phyloP scores from a whole-genome alignment of 2,888 invertebrate genomes.

The Calliopum simillimum region DNA sequence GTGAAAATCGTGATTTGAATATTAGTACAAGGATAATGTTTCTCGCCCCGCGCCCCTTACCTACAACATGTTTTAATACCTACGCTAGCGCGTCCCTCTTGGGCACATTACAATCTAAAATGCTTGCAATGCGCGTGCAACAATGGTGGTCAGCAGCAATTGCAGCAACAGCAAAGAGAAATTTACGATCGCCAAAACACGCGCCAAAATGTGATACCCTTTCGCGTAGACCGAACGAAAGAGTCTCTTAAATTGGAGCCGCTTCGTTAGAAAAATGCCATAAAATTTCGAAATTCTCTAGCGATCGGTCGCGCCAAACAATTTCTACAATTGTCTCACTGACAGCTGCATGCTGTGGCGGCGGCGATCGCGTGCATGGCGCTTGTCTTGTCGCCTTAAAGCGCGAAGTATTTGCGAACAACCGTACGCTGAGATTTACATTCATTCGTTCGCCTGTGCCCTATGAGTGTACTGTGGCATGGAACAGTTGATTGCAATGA shows the following conservation, averaged over 20 bases:
- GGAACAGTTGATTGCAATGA: slow-evolving; percentile 10
- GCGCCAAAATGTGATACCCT: slow-evolving; percentile 17
- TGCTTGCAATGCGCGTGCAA: slow-evolving; percentile 3
- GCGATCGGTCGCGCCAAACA: slow-evolving; percentile 4
- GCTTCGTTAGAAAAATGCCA: slow-evolving; percentile 2
- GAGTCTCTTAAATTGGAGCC: slow-evolving; percentile 4
- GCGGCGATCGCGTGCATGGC: slow-evolving; percentile 27
- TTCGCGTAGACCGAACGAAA: neutral
- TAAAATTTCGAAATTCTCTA: slow-evolving; percentile 8
- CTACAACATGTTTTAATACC: slow-evolving; percentile 1
- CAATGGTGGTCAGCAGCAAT: slow-evolving; percentile 14
- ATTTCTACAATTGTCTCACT: slow-evolving; percentile 27
- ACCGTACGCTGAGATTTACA: neutral
- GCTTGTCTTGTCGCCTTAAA: slow-evolving; percentile 10
- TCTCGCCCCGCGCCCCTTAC: too few relatives aligned
- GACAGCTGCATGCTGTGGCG: slow-evolving; percentile 27
- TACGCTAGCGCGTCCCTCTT: slow-evolving; percentile 26
- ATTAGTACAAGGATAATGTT: slow-evolving; percentile 27
- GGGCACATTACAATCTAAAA: slow-evolving; percentile 7
- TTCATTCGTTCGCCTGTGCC: neutral
- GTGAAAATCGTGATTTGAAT: slow-evolving; percentile 32
- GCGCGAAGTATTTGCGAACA: neutral
- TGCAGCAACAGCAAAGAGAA: slow-evolving; percentile 11
- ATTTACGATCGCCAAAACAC: slow-evolving; percentile 19
- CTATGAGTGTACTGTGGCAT: too few relatives aligned